Percentiles rank a stretch among this genome's conserved stretches.
phyloP scores from a whole-genome alignment of 2,797 vertebrate genomes.

The Tamandua tetradactyla region DNA sequence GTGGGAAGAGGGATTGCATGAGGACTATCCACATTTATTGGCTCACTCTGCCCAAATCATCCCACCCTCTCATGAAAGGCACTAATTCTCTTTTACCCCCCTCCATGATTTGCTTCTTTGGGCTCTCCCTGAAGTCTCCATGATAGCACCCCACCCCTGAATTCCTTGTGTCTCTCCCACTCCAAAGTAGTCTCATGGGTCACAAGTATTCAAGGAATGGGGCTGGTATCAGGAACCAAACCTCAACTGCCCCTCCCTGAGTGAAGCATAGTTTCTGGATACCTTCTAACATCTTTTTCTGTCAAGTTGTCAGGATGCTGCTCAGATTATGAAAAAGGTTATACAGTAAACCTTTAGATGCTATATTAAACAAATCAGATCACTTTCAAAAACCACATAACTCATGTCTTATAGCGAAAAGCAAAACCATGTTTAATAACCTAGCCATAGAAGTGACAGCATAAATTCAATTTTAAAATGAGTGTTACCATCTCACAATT shows the following conservation, averaged over 20 bases:
- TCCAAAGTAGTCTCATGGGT: not conserved
- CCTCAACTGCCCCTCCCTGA: constrained; percentile 27
- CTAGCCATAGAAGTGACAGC: not conserved
- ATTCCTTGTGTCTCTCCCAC: constrained; percentile 56
- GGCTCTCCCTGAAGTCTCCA: not conserved
- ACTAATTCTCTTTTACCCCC: not conserved
- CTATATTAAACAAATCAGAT: not conserved
- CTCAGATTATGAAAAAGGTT: not conserved
- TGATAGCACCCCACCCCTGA: constrained; percentile 44
- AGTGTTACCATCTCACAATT: not conserved
- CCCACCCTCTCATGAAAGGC: not conserved
- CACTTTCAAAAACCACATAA: not conserved
- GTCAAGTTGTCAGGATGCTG: not conserved
- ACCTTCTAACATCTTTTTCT: not conserved
- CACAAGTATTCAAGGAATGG: constrained; percentile 71
- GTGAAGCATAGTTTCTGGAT: not conserved
- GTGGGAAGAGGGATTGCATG: constrained; percentile 15
- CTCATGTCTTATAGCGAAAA: too few relatives aligned
- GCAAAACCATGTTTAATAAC: not conserved
- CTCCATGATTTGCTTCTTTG: not conserved
- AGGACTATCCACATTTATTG: not conserved
- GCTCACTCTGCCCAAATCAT: not conserved
- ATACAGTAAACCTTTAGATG: not conserved
- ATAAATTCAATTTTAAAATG: constrained; percentile 24
- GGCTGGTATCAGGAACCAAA: not conserved